A percentile compares a stretch with the other conserved stretches of the same genome.
These are phyloP conservation scores for Hippocampus barbouri DNA, from an alignment of 2,113 vertebrate genomes.

Conservation along the genomic window DNA sequence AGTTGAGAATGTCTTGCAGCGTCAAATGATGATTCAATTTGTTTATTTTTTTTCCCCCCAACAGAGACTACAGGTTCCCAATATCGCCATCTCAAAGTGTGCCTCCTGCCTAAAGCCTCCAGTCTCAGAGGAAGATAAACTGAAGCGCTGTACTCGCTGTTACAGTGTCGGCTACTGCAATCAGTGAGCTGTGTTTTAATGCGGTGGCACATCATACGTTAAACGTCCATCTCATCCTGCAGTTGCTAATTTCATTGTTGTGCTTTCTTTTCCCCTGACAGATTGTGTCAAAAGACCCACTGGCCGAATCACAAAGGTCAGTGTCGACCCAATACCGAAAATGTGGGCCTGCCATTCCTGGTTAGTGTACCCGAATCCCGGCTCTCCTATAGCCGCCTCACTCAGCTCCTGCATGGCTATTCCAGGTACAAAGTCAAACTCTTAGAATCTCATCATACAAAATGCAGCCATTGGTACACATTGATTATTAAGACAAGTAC, in stretches of 20 bases:
- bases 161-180: conserved; percentile 98
- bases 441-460: neutral
- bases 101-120: conserved; percentile 92
- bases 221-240: neutral
- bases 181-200: conserved; percentile 77
- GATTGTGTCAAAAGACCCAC: conserved; percentile 89
- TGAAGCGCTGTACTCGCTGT: conserved; percentile 92
- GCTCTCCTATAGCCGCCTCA: conserved; percentile 84
- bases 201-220: neutral
- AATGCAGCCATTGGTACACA: neutral
- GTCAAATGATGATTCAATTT: neutral
- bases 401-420: conserved; percentile 89
- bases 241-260: neutral
- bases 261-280: conserved; percentile 39
- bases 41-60: neutral
- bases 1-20: neutral
- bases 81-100: conserved; percentile 86
- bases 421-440: conserved; percentile 76
- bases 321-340: conserved; percentile 83
- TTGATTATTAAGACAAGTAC: neutral
- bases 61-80: conserved; percentile 92
- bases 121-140: conserved; percentile 87
- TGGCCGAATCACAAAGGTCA: conserved; percentile 88
- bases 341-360: conserved; percentile 91
- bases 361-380: conserved; percentile 90